Conservation (phyloP, 2,888 invertebrate genomes). For the Netelia fuscicornis region DNA sequence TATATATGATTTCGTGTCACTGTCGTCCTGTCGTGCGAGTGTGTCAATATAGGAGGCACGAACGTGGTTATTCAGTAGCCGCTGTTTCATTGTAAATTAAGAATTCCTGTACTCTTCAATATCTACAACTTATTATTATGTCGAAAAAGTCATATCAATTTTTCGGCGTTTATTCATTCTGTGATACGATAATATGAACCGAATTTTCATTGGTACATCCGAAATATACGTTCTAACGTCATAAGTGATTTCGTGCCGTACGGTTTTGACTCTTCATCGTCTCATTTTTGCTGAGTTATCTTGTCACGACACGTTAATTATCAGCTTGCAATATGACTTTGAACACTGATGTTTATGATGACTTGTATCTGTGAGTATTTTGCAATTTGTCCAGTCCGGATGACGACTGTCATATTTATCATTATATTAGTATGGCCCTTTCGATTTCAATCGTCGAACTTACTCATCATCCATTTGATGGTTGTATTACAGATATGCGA, state of each 20-base stretch:
- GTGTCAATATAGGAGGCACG: constrained; percentile 2
- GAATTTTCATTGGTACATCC: constrained; percentile 54
- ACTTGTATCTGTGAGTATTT: constrained; percentile 90
- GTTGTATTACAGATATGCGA: constrained; percentile 89
- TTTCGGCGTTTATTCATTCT: constrained; percentile 12
- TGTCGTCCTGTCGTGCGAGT: not conserved
- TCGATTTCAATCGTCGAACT: not conserved
- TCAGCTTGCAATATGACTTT: constrained; percentile 78
- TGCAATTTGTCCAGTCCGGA: no score
- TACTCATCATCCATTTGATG: not conserved
- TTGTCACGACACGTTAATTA: constrained; percentile 39
- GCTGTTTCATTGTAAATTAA: constrained; percentile 42
- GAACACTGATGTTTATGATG: constrained; percentile 88
- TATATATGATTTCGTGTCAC: not conserved
- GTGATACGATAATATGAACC: constrained; percentile 47
- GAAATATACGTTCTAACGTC: constrained; percentile 16
- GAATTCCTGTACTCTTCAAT: constrained; percentile 5
- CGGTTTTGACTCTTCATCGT: constrained; percentile 16
- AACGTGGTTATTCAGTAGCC: constrained; percentile 47
- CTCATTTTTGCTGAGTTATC: constrained; percentile 25
- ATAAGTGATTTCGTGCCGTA: not conserved
- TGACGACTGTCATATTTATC: constrained; percentile 58
- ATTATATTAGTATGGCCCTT: not conserved
- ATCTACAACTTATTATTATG: constrained; percentile 24
- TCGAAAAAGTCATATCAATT: constrained; percentile 21